Evolutionary conservation across 2,113 vertebrate species (phyloP), one percentile per base, ranked within the genome.

Genomic region (Monopterus albus): DNA sequence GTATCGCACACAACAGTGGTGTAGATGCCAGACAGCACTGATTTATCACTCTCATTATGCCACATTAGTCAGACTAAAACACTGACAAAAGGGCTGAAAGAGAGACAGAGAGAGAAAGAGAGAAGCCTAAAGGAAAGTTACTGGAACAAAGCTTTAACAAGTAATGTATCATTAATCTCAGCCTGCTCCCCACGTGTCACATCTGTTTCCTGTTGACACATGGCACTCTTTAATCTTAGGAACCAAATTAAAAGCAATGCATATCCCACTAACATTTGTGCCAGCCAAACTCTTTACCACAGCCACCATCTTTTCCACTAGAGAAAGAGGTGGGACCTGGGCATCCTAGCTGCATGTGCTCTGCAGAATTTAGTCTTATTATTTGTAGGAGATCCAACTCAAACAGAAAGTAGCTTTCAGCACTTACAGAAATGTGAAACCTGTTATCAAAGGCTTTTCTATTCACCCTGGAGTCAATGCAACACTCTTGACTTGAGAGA

Each of bases 231-330:
- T 87, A 82, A 89, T 90, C 72, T 81, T 21, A 23, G 28, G 35
- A 8, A 28, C n/a, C 46, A 81, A 91, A 91, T 90, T 83, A 91
- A 77, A 89, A 88, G 85, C 65, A 47, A 1, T 5, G 42, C 39
- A 60, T 64, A 47, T 70, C 28, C 88, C 74, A 42, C 56, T 13
- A 15, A 69, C 50, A 58, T 65, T 49, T 51, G 75, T 64, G 63
- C 89, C 89, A 87, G 87, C 87, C 86, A 80, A 64, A 83, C 49
- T 47, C 49, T 52, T 53, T 13, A 75, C 90, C 82, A 20, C 85
- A 79, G 79, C 52, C 57, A 39, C 47, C 25, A 9, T 61, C 72
- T 70, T 35, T 66, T 72, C 81, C 61, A 47, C 59, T 28, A 20
- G 61, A 73, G 43, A 59, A 10, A 43, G 42, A 47, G 53, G 38